Evolutionary conservation across 2,888 invertebrate species (phyloP).

Genomic region (Pheosia tremula): DNA sequence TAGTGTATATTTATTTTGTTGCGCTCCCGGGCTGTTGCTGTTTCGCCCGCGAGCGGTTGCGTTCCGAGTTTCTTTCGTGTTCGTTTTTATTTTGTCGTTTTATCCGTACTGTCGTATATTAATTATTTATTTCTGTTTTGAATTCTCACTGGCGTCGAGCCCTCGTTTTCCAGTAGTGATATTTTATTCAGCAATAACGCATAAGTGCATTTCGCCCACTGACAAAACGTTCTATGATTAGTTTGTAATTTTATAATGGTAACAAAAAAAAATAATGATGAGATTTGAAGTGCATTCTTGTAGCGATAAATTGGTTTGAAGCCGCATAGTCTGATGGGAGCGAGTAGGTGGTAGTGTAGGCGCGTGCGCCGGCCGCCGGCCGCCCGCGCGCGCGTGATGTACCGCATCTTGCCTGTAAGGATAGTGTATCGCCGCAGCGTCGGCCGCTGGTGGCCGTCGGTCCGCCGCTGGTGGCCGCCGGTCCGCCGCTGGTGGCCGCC

Average conservation of each 20-base stretch:
- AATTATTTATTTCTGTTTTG: constrained; percentile 79
- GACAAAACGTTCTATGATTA: constrained; percentile 69
- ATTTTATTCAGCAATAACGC: constrained; percentile 83
- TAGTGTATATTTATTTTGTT: constrained; percentile 81
- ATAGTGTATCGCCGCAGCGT: constrained; percentile 46
- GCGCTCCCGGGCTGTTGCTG: constrained; percentile 80
- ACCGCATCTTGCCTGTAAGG: constrained; percentile 79
- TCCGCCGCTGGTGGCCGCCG: constrained; percentile 51
- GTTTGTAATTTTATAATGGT: constrained; percentile 76
- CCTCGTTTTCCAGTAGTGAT: constrained; percentile 84
- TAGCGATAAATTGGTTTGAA: constrained; percentile 81
- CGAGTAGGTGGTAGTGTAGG: constrained; percentile 51
- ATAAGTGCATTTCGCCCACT: constrained; percentile 77
- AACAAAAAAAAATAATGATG: constrained; percentile 79
- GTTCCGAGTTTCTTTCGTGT: constrained; percentile 79
- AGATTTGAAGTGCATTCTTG: constrained; percentile 84
- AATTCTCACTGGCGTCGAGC: constrained; percentile 76
- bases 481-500: not conserved
- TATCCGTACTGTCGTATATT: constrained; percentile 72
- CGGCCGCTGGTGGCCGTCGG: constrained; percentile 52
- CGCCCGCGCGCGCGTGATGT: constrained; percentile 66
- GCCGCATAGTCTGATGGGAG: constrained; percentile 80
- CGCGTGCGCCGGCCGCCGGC: constrained; percentile 34
- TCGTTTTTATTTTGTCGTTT: constrained; percentile 73
- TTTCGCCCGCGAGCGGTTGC: constrained; percentile 78